Conservation (phyloP, 2,113 vertebrate species). For the Mus spicilegus region DNA sequence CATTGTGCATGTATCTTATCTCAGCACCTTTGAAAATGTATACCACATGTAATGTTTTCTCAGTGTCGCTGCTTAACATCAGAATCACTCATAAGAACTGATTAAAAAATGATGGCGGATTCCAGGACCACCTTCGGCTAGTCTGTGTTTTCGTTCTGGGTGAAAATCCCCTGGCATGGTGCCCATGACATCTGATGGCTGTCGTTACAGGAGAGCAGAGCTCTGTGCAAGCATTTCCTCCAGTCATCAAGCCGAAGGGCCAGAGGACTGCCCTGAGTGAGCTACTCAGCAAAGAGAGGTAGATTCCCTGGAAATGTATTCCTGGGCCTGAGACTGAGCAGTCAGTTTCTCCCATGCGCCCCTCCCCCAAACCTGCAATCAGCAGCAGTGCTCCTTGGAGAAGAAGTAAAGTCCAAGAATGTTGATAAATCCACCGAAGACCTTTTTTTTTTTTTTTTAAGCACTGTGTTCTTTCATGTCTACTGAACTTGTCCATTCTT, state of each 20-base stretch:
- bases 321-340: constrained; percentile 78
- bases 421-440: not conserved
- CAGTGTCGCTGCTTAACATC: constrained; percentile 52
- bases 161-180: constrained; percentile 81
- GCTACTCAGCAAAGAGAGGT: constrained; percentile 80
- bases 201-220: constrained; percentile 82
- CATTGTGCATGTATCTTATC: not conserved
- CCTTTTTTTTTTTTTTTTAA: not conserved
- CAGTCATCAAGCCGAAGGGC: constrained; percentile 77
- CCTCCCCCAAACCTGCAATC: constrained; percentile 83
- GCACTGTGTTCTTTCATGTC: constrained; percentile 83
- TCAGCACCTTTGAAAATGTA: constrained; percentile 7
- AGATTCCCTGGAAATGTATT: constrained; percentile 83
- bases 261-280: constrained; percentile 81
- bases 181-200: constrained; percentile 78
- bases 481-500: constrained; percentile 83
- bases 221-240: constrained; percentile 84
- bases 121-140: constrained; percentile 79
- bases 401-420: constrained; percentile 76
- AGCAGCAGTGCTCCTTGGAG: constrained; percentile 83
- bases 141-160: constrained; percentile 78
- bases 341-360: constrained; percentile 79
- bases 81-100: constrained; percentile 41
- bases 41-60: not conserved
- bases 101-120: constrained; percentile 75